A percentile compares a stretch with the other conserved stretches of the same genome.
Evolutionary conservation across 2,113 vertebrate genomes (phyloP).

Genomic region (Tachysurus vachellii): DNA sequence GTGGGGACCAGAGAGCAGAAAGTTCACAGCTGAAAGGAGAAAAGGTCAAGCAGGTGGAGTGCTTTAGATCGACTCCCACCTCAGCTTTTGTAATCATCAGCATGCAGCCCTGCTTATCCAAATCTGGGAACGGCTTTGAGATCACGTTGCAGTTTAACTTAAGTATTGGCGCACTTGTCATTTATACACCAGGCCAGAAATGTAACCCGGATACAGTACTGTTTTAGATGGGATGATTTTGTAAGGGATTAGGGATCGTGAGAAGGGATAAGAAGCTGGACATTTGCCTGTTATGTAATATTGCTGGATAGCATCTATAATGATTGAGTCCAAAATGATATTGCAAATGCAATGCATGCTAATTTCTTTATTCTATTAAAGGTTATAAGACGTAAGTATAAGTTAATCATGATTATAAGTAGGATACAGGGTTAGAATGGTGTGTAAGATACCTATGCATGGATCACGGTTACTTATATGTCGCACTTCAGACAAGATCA

Average conservation of each 20-base stretch:
- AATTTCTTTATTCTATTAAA: neutral
- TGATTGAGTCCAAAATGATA: neutral
- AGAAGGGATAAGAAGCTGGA: neutral
- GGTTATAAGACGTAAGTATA: neutral
- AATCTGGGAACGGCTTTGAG: neutral
- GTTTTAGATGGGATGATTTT: neutral
- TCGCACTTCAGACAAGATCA: neutral
- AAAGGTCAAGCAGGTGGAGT: slow-evolving; percentile 13
- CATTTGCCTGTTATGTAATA: neutral
- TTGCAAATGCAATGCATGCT: neutral
- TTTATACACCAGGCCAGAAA: neutral
- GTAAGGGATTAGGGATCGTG: neutral
- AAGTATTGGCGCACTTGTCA: neutral
- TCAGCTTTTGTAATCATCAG: slow-evolving; percentile 15
- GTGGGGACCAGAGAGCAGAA: neutral
- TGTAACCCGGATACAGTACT: neutral
- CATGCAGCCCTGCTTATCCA: neutral
- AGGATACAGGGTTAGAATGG: neutral
- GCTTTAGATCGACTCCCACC: slow-evolving; percentile 1
- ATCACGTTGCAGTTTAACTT: neutral
- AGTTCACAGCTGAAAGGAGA: slow-evolving; percentile 13
- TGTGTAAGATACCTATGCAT: neutral
- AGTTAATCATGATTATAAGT: neutral
- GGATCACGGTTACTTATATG: neutral
- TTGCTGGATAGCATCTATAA: neutral